Percentiles rank a stretch among this genome's conserved stretches.
phyloP scores from a whole-genome alignment of 1,140 invertebrate species.

The Aleiodes sp. region DNA sequence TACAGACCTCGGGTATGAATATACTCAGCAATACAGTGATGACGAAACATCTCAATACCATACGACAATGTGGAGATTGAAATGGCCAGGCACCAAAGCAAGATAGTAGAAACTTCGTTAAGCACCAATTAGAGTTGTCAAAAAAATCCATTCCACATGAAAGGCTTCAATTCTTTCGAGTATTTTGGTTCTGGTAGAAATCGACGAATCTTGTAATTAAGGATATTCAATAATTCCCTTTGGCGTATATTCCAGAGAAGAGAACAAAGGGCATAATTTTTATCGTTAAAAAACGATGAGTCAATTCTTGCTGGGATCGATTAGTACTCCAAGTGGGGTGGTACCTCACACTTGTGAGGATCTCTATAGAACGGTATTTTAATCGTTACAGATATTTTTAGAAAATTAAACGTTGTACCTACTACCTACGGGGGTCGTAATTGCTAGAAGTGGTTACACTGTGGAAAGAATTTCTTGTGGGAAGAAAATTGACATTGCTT shows the following conservation, averaged over 20 bases:
- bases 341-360: too few relatives aligned
- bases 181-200: not conserved
- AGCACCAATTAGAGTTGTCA: conserved; percentile 18
- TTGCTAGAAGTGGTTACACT: too few relatives aligned
- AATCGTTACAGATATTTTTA: too few relatives aligned
- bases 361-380: too few relatives aligned
- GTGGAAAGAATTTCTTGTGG: too few relatives aligned
- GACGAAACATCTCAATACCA: not conserved
- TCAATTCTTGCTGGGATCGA: too few relatives aligned
- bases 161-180: not conserved
- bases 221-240: not conserved
- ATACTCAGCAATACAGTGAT: conserved; percentile 15
- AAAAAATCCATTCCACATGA: conserved; percentile 16
- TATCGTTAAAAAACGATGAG: not conserved
- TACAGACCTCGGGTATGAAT: conserved; percentile 24
- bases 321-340: too few relatives aligned
- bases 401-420: too few relatives aligned
- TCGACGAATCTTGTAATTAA: not conserved
- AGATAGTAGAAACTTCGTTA: conserved; percentile 21
- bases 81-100: conserved; percentile 31
- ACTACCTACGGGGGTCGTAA: too few relatives aligned
- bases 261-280: not conserved
- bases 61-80: not conserved
- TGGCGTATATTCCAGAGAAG: not conserved
- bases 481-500: too few relatives aligned